These are phyloP conservation scores for Prolemur simus DNA, from an alignment of 2,113 vertebrate genomes.

Conservation along the genomic window DNA sequence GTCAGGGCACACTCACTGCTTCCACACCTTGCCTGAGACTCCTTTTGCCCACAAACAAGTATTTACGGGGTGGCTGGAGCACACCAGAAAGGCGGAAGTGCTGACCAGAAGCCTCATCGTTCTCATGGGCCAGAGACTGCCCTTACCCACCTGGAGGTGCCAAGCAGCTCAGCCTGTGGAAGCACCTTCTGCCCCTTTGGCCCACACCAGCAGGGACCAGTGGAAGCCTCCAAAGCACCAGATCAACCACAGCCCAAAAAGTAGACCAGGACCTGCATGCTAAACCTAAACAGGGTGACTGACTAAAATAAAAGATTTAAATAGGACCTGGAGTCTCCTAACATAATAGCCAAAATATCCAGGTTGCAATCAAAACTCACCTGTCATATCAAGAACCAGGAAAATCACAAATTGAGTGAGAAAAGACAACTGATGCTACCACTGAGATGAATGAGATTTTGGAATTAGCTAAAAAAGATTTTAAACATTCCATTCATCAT, in stretches of 20 bases:
- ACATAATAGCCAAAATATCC: background rate
- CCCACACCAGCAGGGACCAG: background rate
- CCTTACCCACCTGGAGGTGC: background rate
- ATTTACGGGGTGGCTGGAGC: background rate
- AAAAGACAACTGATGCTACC: background rate
- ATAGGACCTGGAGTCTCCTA: background rate
- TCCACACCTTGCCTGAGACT: background rate
- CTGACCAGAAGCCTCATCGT: background rate
- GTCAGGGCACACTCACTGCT: background rate
- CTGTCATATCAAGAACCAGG: background rate
- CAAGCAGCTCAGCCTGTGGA: background rate
- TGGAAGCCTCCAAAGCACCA: background rate
- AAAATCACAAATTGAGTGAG: background rate
- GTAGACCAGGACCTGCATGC: background rate
- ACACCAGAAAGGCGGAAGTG: background rate
- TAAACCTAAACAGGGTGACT: background rate
- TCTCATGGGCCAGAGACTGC: background rate
- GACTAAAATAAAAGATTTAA: background rate
- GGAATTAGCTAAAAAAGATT: background rate
- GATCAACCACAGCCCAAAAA: background rate
- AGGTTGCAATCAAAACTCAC: background rate
- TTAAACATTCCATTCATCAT: background rate
- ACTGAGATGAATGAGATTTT: background rate
- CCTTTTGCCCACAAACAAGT: background rate
- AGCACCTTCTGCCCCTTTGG: background rate